Conservation (phyloP, 2,113 vertebrate species). For the Sapayoa aenigma region DNA sequence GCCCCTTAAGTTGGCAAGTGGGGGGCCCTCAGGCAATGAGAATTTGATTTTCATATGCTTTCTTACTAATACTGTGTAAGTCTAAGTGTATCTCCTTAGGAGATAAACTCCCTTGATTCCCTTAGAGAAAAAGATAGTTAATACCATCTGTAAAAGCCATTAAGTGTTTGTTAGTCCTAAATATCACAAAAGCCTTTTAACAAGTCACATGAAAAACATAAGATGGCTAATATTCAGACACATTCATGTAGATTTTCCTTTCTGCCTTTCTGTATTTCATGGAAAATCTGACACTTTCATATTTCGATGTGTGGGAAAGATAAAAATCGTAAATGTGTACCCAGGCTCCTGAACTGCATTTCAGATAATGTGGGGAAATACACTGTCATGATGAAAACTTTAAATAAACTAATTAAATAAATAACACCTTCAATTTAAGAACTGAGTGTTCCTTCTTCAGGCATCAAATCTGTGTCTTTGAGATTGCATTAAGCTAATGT, state of each 20-base stretch:
- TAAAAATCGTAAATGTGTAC: background rate
- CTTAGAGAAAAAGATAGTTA: background rate
- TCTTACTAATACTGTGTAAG: background rate
- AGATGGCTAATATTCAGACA: background rate
- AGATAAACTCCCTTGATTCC: background rate
- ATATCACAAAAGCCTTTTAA: background rate
- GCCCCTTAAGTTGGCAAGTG: background rate
- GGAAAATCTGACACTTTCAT: background rate
- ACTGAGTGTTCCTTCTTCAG: background rate
- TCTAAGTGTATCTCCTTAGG: background rate
- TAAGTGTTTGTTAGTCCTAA: background rate
- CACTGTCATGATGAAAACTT: background rate
- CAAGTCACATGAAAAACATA: background rate
- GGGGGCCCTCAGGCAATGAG: background rate
- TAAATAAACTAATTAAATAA: background rate
- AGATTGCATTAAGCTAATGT: background rate
- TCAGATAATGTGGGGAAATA: background rate
- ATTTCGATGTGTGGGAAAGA: background rate
- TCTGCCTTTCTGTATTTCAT: background rate
- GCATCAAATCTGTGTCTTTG: background rate
- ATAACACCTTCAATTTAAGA: background rate
- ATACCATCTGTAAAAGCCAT: background rate
- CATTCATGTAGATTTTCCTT: background rate
- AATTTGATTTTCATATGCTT: constrained; percentile 7
- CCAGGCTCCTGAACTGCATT: background rate